These are phyloP conservation scores for Nesoenas mayeri DNA, from an alignment of 2,113 vertebrate genomes.

Conservation along the genomic window DNA sequence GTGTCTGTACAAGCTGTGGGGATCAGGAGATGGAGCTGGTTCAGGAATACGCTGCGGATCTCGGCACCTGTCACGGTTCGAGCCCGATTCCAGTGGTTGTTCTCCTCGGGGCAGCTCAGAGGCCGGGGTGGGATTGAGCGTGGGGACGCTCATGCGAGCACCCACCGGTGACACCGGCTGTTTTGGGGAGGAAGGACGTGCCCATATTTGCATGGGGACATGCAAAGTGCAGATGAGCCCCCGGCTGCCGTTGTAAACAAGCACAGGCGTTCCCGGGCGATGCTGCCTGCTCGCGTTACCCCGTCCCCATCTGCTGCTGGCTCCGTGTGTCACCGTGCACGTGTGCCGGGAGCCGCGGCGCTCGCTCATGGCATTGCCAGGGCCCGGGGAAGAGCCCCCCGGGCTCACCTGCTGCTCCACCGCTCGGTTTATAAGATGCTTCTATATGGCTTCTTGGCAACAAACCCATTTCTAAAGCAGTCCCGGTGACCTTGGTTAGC, in stretches of 20 bases:
- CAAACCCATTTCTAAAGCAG: constrained; percentile 16
- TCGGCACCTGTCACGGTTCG: accelerated
- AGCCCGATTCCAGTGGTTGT: accelerated
- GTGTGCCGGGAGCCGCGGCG: too few relatives aligned
- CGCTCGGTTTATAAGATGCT: constrained; percentile 51
- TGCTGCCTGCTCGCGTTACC: not conserved
- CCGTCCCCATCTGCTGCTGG: not conserved
- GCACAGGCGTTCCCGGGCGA: not conserved
- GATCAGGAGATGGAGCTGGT: not conserved
- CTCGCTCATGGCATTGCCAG: not conserved
- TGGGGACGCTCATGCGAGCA: not conserved
- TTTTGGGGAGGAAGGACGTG: not conserved
- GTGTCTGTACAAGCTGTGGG: constrained; percentile 42
- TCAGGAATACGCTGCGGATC: not conserved
- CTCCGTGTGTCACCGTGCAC: not conserved
- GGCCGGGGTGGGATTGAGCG: accelerated
- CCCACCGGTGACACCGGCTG: accelerated
- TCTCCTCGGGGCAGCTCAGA: not conserved
- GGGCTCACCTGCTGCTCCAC: not conserved
- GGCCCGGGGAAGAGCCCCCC: not conserved
- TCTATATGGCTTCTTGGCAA: constrained; percentile 59
- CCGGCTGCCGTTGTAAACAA: not conserved
- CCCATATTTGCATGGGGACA: not conserved
- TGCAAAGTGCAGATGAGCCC: accelerated
- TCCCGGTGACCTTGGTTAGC: constrained; percentile 38